Evolutionary conservation across 2,113 vertebrate genomes (phyloP).

Genomic region (Psephotus haematonotus): DNA sequence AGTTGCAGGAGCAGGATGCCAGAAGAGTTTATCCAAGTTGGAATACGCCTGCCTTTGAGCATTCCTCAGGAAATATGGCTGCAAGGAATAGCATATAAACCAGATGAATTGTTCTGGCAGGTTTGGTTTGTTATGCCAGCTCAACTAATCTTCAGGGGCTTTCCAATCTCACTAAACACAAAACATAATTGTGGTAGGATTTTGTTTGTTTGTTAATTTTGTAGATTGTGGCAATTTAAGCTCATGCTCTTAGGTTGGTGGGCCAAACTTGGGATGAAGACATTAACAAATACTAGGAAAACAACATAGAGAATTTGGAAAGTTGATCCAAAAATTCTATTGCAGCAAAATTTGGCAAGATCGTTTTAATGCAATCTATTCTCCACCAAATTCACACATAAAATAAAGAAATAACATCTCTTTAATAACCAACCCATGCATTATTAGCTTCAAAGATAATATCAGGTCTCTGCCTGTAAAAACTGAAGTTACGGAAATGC

Average conservation of each 20-base stretch:
- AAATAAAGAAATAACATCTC: not conserved
- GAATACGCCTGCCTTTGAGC: not conserved
- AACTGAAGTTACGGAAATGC: not conserved
- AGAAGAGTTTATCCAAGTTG: not conserved
- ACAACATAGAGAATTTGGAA: not conserved
- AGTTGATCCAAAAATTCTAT: not conserved
- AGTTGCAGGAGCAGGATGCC: not conserved
- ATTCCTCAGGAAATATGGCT: not conserved
- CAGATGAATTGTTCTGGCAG: slow-evolving; percentile 11
- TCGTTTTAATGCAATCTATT: not conserved
- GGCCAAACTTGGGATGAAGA: not conserved
- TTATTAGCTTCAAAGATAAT: not conserved
- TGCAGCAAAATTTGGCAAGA: not conserved
- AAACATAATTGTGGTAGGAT: not conserved
- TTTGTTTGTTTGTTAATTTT: not conserved
- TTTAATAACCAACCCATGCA: not conserved
- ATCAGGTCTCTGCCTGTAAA: not conserved
- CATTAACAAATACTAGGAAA: not conserved
- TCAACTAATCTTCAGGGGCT: not conserved
- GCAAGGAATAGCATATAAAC: not conserved
- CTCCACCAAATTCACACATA: not conserved
- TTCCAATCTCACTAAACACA: not conserved
- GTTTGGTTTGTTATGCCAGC: not conserved
- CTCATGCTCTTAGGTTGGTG: rapidly evolving
- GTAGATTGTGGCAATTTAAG: not conserved